Evolutionary conservation across 2,113 vertebrate genomes (phyloP), one percentile per base, ranked within the genome.

Genomic region (Salvator merianae): DNA sequence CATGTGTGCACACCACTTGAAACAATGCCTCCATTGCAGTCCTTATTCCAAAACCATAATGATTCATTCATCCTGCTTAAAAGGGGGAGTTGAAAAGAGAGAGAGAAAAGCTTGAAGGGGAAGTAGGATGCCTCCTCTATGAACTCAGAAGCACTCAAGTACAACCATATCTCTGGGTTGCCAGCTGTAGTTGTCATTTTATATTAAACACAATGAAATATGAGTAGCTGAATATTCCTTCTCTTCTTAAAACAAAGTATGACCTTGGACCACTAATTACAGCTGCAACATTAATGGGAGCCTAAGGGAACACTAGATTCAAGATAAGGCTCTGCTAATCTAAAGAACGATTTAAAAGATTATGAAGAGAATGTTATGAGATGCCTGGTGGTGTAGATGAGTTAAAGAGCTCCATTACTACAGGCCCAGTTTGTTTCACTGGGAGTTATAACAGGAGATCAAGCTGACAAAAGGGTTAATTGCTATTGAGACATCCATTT

Each of bases 171-270:
- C 28, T 34, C 74, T 86, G 32, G 36, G 30, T 36, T 13, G 7
- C 43, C 3, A 84, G 32, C 75, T 69, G 22, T 26, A 86, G 43
- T 4, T 40, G 32, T 30, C 62, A n/a, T 79, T 4, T 22, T 65
- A 1, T 43, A 85, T 85, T 83, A 8, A 28, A 50, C 75, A 81
- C 70, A 85, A 72, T 65, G 81, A 20, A 7, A 14, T 38, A 50
- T 2, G 85, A 87, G 40, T 28, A 59, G 72, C 83, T 92, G 73
- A 86, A 18, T 88, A 90, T 88, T 89, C 2, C 50, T 22, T 12
- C n/a, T 28, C 66, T 16, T 68, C 82, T 86, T 87, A 84, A 88
- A 86, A 87, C 68, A 80, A 83, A 63, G 36, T 62, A 66, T 82
- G 79, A 81, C 79, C 65, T 43, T 50, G 36, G 86, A 32, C 69